Percentiles rank a stretch among this genome's conserved stretches.
phyloP scores from a whole-genome alignment of 2,888 invertebrate species.

The Fragum fragum region DNA sequence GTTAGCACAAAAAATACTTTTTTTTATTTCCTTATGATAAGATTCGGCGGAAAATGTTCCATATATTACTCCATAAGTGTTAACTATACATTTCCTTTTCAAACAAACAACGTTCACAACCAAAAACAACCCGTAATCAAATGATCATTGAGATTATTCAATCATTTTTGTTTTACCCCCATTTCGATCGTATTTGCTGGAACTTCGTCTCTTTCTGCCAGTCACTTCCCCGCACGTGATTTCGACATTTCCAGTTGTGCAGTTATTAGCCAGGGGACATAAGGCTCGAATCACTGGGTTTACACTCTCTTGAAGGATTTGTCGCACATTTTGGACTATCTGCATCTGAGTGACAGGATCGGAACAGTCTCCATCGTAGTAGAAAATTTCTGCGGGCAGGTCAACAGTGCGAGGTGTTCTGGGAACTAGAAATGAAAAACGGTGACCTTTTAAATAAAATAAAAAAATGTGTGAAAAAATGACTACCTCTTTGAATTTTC shows the following conservation, averaged over 20 bases:
- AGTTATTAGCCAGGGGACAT: conserved; percentile 22
- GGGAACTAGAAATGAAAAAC: too few relatives aligned
- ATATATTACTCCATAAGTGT: too few relatives aligned
- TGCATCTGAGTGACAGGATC: conserved; percentile 8
- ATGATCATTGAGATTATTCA: neutral
- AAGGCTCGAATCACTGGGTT: neutral
- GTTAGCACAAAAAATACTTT: too few relatives aligned
- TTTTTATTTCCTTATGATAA: too few relatives aligned
- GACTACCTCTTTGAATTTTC: too few relatives aligned
- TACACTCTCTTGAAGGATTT: neutral
- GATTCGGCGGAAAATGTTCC: too few relatives aligned
- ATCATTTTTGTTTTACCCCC: neutral
- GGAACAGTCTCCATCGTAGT: conserved; percentile 36
- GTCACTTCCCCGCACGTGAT: conserved; percentile 4
- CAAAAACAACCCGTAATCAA: neutral
- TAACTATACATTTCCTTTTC: neutral
- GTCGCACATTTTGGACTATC: conserved; percentile 3
- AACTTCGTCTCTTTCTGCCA: neutral
- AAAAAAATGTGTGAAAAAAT: too few relatives aligned
- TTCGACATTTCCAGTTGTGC: conserved; percentile 4
- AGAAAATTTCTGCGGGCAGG: neutral
- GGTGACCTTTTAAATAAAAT: too few relatives aligned
- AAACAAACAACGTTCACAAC: neutral
- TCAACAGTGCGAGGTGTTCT: neutral
- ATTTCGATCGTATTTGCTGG: neutral